These are phyloP conservation scores for Prochilodus magdalenae DNA, from an alignment of 2,113 vertebrate genomes.

Conservation along the genomic window DNA sequence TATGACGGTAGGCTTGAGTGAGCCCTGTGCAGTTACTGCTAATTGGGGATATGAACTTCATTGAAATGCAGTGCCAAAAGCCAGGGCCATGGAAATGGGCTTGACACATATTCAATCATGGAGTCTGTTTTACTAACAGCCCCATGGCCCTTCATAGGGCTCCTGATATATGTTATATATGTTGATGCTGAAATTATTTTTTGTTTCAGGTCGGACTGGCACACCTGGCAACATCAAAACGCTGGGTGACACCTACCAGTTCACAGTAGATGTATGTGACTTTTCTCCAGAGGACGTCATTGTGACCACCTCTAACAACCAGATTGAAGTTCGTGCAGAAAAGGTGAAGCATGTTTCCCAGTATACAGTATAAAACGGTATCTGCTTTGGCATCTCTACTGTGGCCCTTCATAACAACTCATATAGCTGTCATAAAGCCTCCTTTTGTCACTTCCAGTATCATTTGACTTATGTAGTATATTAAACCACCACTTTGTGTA, in stretches of 20 bases:
- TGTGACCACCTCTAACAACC: conserved; percentile 97
- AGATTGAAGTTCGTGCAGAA: conserved; percentile 96
- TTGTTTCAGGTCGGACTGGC: conserved; percentile 69
- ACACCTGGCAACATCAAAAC: conserved; percentile 86
- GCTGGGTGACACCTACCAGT: conserved; percentile 91
- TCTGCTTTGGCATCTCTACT: no score
- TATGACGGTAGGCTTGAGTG: neutral
- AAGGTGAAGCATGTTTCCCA: conserved; percentile 78
- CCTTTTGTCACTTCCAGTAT: no score
- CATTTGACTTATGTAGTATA: no score
- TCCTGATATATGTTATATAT: neutral
- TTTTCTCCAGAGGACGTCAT: conserved; percentile 97
- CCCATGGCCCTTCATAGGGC: neutral
- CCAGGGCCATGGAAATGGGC: neutral
- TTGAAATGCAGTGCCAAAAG: neutral
- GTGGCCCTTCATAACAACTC: no score
- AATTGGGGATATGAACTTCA: neutral
- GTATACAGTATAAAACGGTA: no score
- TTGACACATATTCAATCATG: no score
- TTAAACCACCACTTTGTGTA: no score
- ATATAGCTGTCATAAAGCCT: conserved; percentile 28
- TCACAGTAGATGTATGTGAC: conserved; percentile 93
- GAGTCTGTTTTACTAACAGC: neutral
- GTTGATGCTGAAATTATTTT: neutral
- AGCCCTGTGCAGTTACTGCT: neutral